Evolutionary conservation across 2,797 vertebrate genomes (phyloP).

Genomic region (Prionace glauca): DNA sequence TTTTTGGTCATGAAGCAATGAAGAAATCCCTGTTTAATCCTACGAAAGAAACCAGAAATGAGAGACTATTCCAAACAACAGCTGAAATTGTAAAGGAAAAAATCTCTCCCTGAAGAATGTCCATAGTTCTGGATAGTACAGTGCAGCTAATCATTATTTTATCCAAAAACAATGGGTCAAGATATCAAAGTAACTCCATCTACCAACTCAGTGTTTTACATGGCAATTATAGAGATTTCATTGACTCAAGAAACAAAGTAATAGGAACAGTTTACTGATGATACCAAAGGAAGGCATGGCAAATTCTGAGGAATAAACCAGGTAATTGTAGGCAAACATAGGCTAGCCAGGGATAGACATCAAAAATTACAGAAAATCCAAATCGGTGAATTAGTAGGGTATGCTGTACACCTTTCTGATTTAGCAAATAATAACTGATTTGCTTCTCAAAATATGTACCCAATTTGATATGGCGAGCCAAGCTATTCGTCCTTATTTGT

Average conservation of each 20-base stretch:
- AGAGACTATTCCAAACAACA: not conserved
- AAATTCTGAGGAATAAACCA: not conserved
- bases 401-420: not conserved
- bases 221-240: not conserved
- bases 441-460: not conserved
- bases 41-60: not conserved
- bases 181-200: not conserved
- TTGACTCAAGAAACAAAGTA: not conserved
- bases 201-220: not conserved
- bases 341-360: not conserved
- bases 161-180: not conserved
- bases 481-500: not conserved
- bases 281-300: not conserved
- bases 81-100: not conserved
- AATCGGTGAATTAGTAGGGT: not conserved
- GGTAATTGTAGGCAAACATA: no score
- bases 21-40: not conserved
- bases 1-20: not conserved
- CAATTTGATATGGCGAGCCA: not conserved
- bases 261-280: not conserved
- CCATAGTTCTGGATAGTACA: not conserved
- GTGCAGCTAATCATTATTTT: not conserved
- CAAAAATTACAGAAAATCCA: not conserved
- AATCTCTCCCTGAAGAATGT: not conserved
- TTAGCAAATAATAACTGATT: not conserved